Evolutionary conservation across 1,140 invertebrate species (phyloP).

Genomic region (Aphidius ervi): DNA sequence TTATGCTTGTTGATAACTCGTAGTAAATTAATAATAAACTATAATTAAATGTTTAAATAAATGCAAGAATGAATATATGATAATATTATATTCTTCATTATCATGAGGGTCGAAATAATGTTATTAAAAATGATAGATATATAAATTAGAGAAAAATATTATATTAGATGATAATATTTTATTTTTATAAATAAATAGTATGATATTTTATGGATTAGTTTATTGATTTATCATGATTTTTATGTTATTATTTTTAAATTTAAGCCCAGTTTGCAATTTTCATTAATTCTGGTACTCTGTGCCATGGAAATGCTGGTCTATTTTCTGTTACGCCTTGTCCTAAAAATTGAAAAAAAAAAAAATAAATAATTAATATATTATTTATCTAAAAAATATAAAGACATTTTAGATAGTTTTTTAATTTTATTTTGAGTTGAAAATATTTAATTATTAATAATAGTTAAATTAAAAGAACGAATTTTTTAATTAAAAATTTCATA

Average conservation of each 20-base stretch:
- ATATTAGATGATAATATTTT: background rate
- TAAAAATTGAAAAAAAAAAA: constrained; percentile 18
- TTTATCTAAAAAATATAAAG: constrained; percentile 16
- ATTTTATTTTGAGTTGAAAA: background rate
- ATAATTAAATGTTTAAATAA: too few species aligned
- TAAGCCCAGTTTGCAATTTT: constrained; percentile 60
- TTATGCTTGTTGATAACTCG: too few species aligned
- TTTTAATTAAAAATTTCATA: background rate
- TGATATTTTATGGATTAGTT: background rate
- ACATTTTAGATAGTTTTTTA: constrained; percentile 10
- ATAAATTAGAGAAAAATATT: constrained; percentile 6
- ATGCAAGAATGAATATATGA: too few species aligned
- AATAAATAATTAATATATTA: background rate
- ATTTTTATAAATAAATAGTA: constrained; percentile 9
- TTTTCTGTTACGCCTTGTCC: constrained; percentile 27
- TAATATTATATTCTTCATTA: too few species aligned
- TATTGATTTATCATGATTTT: background rate
- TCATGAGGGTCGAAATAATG: too few species aligned
- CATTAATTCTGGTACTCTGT: constrained; percentile 64
- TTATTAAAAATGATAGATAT: constrained; percentile 6
- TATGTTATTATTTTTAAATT: constrained; percentile 19
- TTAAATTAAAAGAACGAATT: constrained; percentile 3
- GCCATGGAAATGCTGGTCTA: constrained; percentile 66
- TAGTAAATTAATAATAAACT: too few species aligned
- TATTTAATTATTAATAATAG: background rate